Evolutionary conservation across 2,113 vertebrate genomes (phyloP), one percentile per base, ranked within the genome.

Genomic region (Scophthalmus maximus): DNA sequence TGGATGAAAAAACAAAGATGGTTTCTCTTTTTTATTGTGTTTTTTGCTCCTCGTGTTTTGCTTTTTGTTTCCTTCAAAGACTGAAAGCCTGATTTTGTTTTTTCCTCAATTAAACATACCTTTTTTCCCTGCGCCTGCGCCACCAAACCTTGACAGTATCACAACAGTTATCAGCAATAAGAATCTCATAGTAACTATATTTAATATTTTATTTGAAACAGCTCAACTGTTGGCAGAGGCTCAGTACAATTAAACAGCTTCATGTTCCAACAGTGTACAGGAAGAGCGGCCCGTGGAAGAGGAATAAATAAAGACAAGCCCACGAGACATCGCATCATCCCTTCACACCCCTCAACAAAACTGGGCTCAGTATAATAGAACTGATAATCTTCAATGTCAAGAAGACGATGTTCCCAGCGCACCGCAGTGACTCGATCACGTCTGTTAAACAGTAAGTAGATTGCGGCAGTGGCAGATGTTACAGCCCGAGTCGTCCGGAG

Each of bases 401-500:
- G 53, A 59, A 60, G n/a, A 26, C 20, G 12, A 8, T 61, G 59
- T 44, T 67, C 32, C 18, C n/a, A 63, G 8, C 53, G 23, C 7
- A 5, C 14, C 44, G 20, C 4, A 2, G 51, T 38, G 36, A 52
- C 53, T 27, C 50, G 74, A 77, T 66, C 56, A n/a, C 25, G 34
- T 53, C 61, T 51, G 50, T 70, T 58, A 50, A 77, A 69, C 67
- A 58, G 62, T 67, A 64, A 68, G 64, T 61, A 64, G 56, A 61
- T 67, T 7, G 36, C 57, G 34, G 47, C 42, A 8, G 58, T n/a
- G 36, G 49, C 76, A 73, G 72, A 65, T 84, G 81, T 79, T 75
- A 20, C 53, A 51, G 60, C 12, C 4, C 2, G 22, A 70, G 46
- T 15, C 27, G n/a, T 76, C 38, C 58, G 56, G 58, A 14, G 30